Evolutionary conservation across 2,888 invertebrate species (phyloP), one percentile per base, ranked within the genome.

Genomic region (Bombylius discolor): DNA sequence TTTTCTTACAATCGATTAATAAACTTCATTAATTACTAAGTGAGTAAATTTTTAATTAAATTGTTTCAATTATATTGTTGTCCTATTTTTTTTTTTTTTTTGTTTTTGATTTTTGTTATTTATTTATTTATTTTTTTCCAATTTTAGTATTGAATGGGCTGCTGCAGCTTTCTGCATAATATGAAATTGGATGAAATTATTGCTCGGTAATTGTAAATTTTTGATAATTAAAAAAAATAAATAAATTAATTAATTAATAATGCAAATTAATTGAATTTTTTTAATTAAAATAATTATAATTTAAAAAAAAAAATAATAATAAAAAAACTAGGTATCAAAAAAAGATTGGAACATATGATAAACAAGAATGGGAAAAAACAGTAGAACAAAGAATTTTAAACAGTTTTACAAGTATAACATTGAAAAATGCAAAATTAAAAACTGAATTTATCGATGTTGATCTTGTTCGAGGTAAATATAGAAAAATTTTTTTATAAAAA

Each of bases 271-370:
- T n/a, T 49, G 39, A 47, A 23, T 14, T 33, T 32, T n/a, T 45
- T 42, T 53, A n/a, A 31, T 42, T 23, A 9, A 12, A 5, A 13
- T 31, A 12, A 13, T 48, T 33, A 31, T 52, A 53, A 60, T 56
- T 66, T 67, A 14, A 23, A 23, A 23, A 23, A 23, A 23, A 23
- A 23, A 23, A 23, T 2, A 23, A 23, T 2, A 23, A 23, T 2
- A 23, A 23, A 23, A 23, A 23, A 23, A 23, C 1, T 63, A 91
- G 93, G 89, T 93, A 93, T 78, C 92, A 93, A 73, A 89, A 89
- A 73, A 91, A 94, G 80, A 96, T 97, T 74, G 94, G 95, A 68
- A 89, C 90, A 34, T 95, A 96, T 77, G 96, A 97, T 77, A 95
- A 95, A 71, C 93, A 95, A 68, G 85, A 89, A 82, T 97, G 96